Conservation (phyloP, 2,888 invertebrate species). For the Morpho helenor region DNA sequence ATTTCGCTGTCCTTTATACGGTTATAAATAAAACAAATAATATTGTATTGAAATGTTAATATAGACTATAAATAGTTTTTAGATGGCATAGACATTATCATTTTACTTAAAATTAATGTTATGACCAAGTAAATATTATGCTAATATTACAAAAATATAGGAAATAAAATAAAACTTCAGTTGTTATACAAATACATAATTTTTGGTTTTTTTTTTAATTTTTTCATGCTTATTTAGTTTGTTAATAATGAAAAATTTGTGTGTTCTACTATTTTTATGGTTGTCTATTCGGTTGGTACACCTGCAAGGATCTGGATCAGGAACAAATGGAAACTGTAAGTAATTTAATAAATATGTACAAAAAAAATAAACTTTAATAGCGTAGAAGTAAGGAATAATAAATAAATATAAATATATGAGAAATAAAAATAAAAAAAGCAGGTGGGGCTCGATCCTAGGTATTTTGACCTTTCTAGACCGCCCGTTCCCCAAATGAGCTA, state of each 20-base stretch:
- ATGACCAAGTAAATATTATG: not conserved
- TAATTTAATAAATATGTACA: conserved; percentile 17
- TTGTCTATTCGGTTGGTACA: conserved; percentile 38
- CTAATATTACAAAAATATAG: not conserved
- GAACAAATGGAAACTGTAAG: conserved; percentile 60
- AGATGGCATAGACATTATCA: not conserved
- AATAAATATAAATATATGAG: not conserved
- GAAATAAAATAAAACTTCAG: not conserved
- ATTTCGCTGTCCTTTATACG: not conserved
- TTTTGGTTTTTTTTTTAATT: not conserved
- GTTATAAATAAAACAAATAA: not conserved
- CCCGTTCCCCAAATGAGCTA: too few species aligned
- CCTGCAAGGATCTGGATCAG: conserved; percentile 55
- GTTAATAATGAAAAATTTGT: conserved; percentile 40
- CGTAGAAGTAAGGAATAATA: not conserved
- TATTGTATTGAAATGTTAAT: not conserved
- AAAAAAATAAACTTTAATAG: not conserved
- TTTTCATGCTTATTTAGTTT: conserved; percentile 4
- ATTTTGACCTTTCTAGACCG: too few species aligned
- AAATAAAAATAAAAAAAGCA: too few species aligned
- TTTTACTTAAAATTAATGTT: not conserved
- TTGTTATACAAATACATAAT: not conserved
- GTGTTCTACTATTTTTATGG: conserved; percentile 43
- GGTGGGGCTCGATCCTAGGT: too few species aligned
- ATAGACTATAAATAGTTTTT: not conserved